These are phyloP conservation scores for Parasteatoda lunata DNA, from an alignment of 2,888 invertebrate genomes.

Conservation along the genomic window DNA sequence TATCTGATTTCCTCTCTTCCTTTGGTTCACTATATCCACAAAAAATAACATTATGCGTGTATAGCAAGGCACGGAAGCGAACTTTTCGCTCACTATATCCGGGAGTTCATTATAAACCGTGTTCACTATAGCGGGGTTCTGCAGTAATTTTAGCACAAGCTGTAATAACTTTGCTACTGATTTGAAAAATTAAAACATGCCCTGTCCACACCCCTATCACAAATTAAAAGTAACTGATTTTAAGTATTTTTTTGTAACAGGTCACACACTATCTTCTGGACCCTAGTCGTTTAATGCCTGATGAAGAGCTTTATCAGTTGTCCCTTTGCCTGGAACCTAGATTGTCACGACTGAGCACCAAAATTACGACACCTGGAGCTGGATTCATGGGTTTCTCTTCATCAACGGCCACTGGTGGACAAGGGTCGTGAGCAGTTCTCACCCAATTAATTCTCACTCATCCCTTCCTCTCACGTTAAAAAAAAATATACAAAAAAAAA, in stretches of 20 bases:
- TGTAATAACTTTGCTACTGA: no score
- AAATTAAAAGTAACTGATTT: background rate
- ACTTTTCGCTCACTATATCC: no score
- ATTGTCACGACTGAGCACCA: constrained; percentile 77
- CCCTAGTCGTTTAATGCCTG: constrained; percentile 82
- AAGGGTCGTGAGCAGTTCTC: constrained; percentile 25
- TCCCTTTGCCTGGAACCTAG: constrained; percentile 91
- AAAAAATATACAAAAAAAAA: background rate
- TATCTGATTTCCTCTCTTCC: no score
- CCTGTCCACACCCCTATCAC: background rate
- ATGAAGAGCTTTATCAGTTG: constrained; percentile 86
- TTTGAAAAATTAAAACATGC: no score
- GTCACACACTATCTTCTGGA: constrained; percentile 87
- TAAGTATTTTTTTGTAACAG: constrained; percentile 71
- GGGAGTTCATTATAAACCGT: no score
- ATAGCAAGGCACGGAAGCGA: no score
- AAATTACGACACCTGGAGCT: constrained; percentile 54
- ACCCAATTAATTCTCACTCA: background rate
- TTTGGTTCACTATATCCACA: no score
- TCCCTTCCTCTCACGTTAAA: background rate
- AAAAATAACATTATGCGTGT: no score
- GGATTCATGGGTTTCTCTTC: constrained; percentile 65
- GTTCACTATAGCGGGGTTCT: no score
- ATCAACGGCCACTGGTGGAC: constrained; percentile 38
- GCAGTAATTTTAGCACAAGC: no score